Base-by-base conservation (phyloP, 2,113 vertebrate genomes). In the Tetrax tetrax region DNA sequence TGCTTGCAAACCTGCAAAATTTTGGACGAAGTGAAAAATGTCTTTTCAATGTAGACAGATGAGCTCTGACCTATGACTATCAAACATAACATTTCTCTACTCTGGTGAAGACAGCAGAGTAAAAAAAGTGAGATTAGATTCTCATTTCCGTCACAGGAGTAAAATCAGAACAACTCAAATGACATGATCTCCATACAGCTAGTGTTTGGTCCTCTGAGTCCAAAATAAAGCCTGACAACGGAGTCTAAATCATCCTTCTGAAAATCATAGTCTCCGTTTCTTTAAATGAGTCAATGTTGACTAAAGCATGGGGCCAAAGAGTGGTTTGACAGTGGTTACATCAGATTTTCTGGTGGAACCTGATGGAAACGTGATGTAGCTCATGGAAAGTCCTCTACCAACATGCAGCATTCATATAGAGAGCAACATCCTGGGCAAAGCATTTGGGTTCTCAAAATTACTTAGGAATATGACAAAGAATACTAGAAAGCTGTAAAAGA, bases 21-120 rank as follows among this genome's bases (percentile, higher is more conserved):
- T 83, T 93, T 74, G 93, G 89, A 92, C 1, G 7, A 65, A 90
- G 29, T 95, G 88, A 89, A 96, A 95, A 96, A 91, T 61, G 23
- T 85, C 68, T 90, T 97, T 84, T 43, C 63, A 91, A 68, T 45
- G 54, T 22, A 84, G 83, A 89, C 8, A 71, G 76, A 87, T 63
- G 82, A 87, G 82, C 45, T 94, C 59, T 77, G 76, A 89, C 68
- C 71, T 93, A 83, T 51, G 76, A 56, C 69, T 91, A 87, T 83
- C 43, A 87, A 94, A 95, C 22, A 66, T 20, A 81, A 95, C 93
- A 85, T 89, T 69, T 59, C 43, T 93, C 80, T 72, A 85, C 27
- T 38, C 20, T 45, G 33, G 77, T 47, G 50, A 71, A 89, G 63
- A 96, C 18, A 76, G 29, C n/a, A 85, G 76, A 76, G 23, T 43